These are phyloP conservation scores for Amiota minor DNA, from an alignment of 2,888 invertebrate genomes.

Conservation along the genomic window DNA sequence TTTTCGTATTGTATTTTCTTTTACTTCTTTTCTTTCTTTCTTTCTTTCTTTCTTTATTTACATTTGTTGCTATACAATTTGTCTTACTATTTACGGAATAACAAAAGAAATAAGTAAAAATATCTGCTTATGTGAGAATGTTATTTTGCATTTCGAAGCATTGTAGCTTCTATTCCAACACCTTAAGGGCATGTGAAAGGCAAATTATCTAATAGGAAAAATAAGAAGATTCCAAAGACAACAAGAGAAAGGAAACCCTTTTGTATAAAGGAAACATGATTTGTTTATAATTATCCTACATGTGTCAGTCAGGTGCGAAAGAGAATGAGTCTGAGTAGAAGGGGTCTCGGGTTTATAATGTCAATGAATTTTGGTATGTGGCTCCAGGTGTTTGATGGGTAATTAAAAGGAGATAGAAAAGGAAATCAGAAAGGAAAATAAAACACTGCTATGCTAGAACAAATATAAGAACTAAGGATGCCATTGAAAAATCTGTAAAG, in stretches of 20 bases:
- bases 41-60: neutral
- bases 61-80: slow-evolving; percentile 20
- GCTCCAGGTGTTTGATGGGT: neutral
- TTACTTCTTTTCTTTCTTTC: slow-evolving; percentile 14
- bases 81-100: slow-evolving; percentile 26
- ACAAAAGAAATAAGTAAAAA: slow-evolving; percentile 1
- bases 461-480: too few relatives aligned
- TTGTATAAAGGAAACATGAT: slow-evolving; percentile 24
- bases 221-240: neutral
- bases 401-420: neutral
- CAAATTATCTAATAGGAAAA: neutral
- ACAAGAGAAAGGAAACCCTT: neutral
- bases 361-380: too few relatives aligned
- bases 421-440: neutral
- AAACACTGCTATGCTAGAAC: neutral
- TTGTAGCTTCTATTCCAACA: too few relatives aligned
- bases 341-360: neutral
- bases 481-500: too few relatives aligned
- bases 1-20: neutral
- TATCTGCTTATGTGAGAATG: slow-evolving; percentile 1
- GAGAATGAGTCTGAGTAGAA: neutral
- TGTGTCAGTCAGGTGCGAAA: slow-evolving; percentile 18
- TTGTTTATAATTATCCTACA: slow-evolving; percentile 29
- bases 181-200: neutral
- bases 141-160: neutral